Evolutionary conservation across 1,140 invertebrate species (phyloP).

Genomic region (Musca vetustissima): DNA sequence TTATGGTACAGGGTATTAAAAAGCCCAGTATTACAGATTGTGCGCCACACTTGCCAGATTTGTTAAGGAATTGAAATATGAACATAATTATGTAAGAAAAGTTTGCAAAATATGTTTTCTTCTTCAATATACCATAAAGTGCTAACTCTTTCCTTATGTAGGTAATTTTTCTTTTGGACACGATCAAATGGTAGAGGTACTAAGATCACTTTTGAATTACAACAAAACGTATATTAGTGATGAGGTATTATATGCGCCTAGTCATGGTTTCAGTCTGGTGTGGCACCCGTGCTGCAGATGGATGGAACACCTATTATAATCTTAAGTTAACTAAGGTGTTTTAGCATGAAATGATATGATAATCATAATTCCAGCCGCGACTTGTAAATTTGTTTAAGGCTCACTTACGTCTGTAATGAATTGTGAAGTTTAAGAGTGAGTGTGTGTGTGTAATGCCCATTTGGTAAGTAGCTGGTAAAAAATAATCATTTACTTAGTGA

Average conservation of each 20-base stretch:
- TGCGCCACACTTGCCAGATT: conserved; percentile 10
- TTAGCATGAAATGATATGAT: conserved; percentile 32
- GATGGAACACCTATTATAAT: background rate
- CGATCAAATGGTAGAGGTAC: too few relatives aligned
- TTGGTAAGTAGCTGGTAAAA: background rate
- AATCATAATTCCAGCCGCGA: conserved; percentile 32
- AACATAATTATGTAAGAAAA: too few relatives aligned
- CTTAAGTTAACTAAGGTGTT: conserved; percentile 26
- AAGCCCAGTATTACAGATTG: too few relatives aligned
- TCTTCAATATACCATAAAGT: background rate
- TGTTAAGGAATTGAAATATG: background rate
- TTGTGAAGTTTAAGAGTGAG: too few relatives aligned
- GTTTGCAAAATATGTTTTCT: too few relatives aligned
- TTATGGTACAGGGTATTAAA: too few relatives aligned
- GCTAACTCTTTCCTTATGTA: conserved; percentile 1
- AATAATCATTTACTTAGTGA: background rate
- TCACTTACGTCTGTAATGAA: conserved; percentile 13
- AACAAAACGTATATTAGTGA: too few relatives aligned
- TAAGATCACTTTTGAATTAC: too few relatives aligned
- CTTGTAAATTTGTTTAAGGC: conserved; percentile 30
- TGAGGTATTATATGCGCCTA: conserved; percentile 8
- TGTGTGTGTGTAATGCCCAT: background rate
- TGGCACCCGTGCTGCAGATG: too few relatives aligned
- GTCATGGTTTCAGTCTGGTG: too few relatives aligned
- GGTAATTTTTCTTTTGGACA: background rate